Evolutionary conservation across 2,888 invertebrate genomes (phyloP).

Genomic region (Ectobius pallidus): DNA sequence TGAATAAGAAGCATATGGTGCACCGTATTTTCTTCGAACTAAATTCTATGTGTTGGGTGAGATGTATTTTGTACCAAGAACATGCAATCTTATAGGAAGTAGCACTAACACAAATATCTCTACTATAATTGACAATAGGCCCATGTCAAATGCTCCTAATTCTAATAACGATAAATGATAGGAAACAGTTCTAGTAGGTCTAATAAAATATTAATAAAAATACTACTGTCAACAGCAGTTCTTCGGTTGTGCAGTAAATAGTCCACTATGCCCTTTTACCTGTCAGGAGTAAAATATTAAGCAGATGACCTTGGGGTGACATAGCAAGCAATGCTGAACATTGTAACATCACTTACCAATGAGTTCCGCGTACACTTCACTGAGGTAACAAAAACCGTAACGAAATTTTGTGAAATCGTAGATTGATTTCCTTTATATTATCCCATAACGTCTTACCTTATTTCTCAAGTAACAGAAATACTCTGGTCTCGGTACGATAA

Average conservation of each 20-base stretch:
- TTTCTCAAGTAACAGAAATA: background rate
- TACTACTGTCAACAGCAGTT: background rate
- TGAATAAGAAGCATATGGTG: too few relatives aligned
- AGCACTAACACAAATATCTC: too few relatives aligned
- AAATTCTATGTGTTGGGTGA: too few relatives aligned
- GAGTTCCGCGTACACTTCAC: background rate
- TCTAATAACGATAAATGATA: too few relatives aligned
- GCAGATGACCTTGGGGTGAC: background rate
- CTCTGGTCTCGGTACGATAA: conserved; percentile 4
- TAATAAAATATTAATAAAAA: background rate
- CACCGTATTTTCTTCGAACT: too few relatives aligned
- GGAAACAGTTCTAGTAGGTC: background rate
- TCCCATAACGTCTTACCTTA: background rate
- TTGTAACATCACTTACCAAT: conserved; percentile 9
- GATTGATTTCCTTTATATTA: conserved; percentile 14
- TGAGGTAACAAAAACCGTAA: conserved; percentile 7
- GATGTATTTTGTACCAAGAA: too few relatives aligned
- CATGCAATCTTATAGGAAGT: too few relatives aligned
- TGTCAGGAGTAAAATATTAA: background rate
- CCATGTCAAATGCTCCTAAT: too few relatives aligned
- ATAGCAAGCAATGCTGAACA: background rate
- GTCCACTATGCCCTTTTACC: background rate
- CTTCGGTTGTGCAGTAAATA: background rate
- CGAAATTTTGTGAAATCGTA: conserved; percentile 24
- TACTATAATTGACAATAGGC: too few relatives aligned